Percentiles rank a stretch among this genome's conserved stretches.
phyloP scores from a whole-genome alignment of 2,797 vertebrate genomes.

The Valencia hispanica region DNA sequence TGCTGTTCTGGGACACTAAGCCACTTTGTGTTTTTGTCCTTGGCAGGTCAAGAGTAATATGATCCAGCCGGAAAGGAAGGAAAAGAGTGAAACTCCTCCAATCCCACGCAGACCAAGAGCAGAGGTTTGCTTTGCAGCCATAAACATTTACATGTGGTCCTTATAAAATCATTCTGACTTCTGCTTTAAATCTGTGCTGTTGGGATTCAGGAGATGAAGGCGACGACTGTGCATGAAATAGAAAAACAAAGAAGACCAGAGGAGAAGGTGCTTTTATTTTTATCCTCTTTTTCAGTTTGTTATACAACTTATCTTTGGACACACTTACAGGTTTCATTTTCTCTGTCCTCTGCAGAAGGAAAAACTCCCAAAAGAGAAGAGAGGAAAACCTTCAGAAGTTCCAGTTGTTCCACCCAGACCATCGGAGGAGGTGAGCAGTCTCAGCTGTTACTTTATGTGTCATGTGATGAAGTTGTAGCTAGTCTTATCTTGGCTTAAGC shows the following conservation, averaged over 20 bases:
- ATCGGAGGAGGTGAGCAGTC: constrained; percentile 44
- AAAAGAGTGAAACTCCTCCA: constrained; percentile 47
- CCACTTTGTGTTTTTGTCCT: constrained; percentile 37
- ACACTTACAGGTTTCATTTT: background rate
- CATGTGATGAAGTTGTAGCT: background rate
- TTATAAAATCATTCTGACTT: background rate
- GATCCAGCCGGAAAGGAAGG: constrained; percentile 52
- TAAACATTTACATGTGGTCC: background rate
- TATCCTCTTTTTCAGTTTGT: background rate
- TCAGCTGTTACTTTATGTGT: background rate
- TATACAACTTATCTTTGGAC: background rate
- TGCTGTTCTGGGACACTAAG: constrained; percentile 7
- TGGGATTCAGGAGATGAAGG: constrained; percentile 59
- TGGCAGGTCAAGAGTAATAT: constrained; percentile 63
- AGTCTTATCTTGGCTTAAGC: background rate
- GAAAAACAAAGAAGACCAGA: constrained; percentile 33
- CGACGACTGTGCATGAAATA: background rate
- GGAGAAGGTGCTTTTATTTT: constrained; percentile 49
- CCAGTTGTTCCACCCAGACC: constrained; percentile 36
- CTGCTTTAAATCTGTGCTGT: background rate
- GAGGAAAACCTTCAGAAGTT: constrained; percentile 13
- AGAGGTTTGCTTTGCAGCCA: constrained; percentile 48
- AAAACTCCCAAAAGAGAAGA: constrained; percentile 36
- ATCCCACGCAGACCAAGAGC: constrained; percentile 43
- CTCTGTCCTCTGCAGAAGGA: constrained; percentile 27